Evolutionary conservation across 2,888 invertebrate species (phyloP).

Genomic region (Lathronympha strigana): DNA sequence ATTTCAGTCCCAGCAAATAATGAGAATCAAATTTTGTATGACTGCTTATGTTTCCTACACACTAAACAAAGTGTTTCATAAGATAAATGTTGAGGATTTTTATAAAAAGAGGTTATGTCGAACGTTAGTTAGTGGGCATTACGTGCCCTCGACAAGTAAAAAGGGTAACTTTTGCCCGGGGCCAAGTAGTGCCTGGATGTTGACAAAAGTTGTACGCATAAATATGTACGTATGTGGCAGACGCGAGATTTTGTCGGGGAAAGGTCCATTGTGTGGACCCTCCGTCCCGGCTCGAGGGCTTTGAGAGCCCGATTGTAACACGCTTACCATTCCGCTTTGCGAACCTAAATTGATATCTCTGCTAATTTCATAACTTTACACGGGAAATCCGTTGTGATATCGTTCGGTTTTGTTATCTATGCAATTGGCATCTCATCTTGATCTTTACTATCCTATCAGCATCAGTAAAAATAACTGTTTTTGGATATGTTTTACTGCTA

Average conservation of each 20-base stretch:
- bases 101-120: too few species aligned
- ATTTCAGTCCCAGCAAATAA: too few species aligned
- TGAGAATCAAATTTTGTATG: too few species aligned
- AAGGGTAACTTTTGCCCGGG: conserved; percentile 40
- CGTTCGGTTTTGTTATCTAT: conserved; percentile 1
- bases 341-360: conserved; percentile 33
- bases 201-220: conserved; percentile 43
- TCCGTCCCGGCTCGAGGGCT: conserved; percentile 70
- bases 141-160: conserved; percentile 36
- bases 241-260: conserved; percentile 71
- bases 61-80: too few species aligned
- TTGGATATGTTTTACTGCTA: background rate
- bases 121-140: too few species aligned
- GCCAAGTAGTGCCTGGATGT: conserved; percentile 39
- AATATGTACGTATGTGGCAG: conserved; percentile 50
- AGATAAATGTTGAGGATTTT: too few species aligned
- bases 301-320: conserved; percentile 60
- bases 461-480: background rate
- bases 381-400: conserved; percentile 9
- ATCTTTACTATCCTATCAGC: background rate
- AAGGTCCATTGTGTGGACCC: conserved; percentile 78
- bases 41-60: too few species aligned
- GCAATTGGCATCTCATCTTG: background rate
- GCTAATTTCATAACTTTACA: conserved; percentile 34
- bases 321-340: conserved; percentile 42